Evolutionary conservation across 2,797 vertebrate species (phyloP), one percentile per base, ranked within the genome.

Genomic region (Acridotheres tristis): DNA sequence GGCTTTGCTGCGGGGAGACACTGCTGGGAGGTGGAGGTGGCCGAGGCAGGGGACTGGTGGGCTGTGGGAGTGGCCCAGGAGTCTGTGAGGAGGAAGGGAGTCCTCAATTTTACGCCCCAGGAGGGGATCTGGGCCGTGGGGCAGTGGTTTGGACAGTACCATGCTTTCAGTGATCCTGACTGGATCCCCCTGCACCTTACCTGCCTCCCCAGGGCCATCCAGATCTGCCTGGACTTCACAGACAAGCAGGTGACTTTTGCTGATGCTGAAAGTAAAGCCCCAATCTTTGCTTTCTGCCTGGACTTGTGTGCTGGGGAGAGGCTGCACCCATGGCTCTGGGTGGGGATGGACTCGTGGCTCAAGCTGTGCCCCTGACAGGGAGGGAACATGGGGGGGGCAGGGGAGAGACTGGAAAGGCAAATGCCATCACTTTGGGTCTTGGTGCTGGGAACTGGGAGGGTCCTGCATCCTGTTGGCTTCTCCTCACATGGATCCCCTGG

Each of bases 121-220:
- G 96, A 97, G 6, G 97, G 97, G 48, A 97, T 98, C 88, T 98
- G 97, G 97, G 93, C 95, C 0, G 62, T 97, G 84, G 97, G 97
- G 47, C 94, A 96, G 69, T 96, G 97, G 82, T 96, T 92, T 19
- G 88, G 84, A 10, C 98, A 98, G 80, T 98, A 98, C 32, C 95
- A 98, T 4, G 98, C 98, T 10, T 98, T 98, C 96, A 98, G 97
- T 3, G 97, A 98, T 42, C 95, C 97, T 1, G 98, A 98, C 74
- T 95, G 95, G 63, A 97, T 94, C 13, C 94, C 97, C 32, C 89
- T 99, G 40, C 84, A 80, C 63, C 96, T 98, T 16, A n/a, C 65
- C 17, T 97, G 96, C 72, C 90, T 54, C 53, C 97, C 98, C 17
- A 50, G 29, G 38, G 95, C 94, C 4, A 89, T 98, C 58, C 97